Conservation (phyloP, 1,140 invertebrate species). For the Hylaeus volcanicus region DNA sequence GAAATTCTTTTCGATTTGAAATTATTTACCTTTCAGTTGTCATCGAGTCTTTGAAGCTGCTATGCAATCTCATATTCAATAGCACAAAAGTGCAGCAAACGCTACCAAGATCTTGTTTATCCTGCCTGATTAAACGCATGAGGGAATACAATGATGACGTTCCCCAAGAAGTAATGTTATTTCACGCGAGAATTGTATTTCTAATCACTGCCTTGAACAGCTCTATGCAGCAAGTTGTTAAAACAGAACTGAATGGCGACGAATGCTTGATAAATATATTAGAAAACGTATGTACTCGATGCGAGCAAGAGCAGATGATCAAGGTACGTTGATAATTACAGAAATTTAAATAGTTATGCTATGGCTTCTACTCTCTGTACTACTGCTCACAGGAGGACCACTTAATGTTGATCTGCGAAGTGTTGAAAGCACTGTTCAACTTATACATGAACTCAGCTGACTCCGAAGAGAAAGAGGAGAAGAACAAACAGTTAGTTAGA, state of each 20-base stretch:
- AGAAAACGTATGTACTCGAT: slow-evolving; percentile 84
- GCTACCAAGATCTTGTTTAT: slow-evolving; percentile 86
- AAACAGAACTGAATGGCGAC: slow-evolving; percentile 89
- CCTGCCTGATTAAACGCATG: slow-evolving; percentile 88
- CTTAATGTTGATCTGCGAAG: slow-evolving; percentile 88
- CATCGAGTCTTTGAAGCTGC: slow-evolving; percentile 91
- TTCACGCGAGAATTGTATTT: slow-evolving; percentile 94
- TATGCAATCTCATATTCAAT: slow-evolving; percentile 95
- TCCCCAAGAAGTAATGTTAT: slow-evolving; percentile 89
- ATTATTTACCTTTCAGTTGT: slow-evolving; percentile 80
- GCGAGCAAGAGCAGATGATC: slow-evolving; percentile 61
- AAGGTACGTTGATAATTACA: slow-evolving; percentile 31
- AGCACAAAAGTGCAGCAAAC: slow-evolving; percentile 85
- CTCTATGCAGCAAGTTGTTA: slow-evolving; percentile 86
- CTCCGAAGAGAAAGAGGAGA: slow-evolving; percentile 86
- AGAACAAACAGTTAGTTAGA: slow-evolving; percentile 86
- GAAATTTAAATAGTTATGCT: slow-evolving; percentile 76
- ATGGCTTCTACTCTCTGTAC: slow-evolving; percentile 66
- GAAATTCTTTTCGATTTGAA: slow-evolving; percentile 20
- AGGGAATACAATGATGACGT: slow-evolving; percentile 83
- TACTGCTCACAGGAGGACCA: slow-evolving; percentile 82
- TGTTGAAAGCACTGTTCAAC: slow-evolving; percentile 95
- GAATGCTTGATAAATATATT: slow-evolving; percentile 90
- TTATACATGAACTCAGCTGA: slow-evolving; percentile 82
- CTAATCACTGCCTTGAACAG: slow-evolving; percentile 91